Percentiles rank a stretch among this genome's conserved stretches.
Conservation (phyloP, 2,888 invertebrate species). For the Perizoma affinitatum region DNA sequence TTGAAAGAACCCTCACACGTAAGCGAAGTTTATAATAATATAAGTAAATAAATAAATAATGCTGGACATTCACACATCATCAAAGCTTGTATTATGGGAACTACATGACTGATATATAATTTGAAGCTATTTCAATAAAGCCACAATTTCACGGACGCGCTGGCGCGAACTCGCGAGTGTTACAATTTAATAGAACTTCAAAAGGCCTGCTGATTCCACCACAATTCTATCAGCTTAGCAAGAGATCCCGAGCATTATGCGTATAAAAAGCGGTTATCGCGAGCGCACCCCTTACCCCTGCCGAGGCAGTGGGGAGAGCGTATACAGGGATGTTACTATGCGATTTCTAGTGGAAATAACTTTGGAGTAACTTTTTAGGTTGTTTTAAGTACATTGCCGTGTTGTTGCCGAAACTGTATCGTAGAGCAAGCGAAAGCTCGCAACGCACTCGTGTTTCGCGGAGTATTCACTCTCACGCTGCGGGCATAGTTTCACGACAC, state of each 20-base stretch:
- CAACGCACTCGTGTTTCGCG: constrained; percentile 39
- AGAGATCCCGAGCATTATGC: constrained; percentile 80
- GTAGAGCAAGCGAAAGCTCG: constrained; percentile 43
- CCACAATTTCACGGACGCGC: constrained; percentile 80
- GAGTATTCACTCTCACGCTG: constrained; percentile 25
- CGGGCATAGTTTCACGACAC: constrained; percentile 38
- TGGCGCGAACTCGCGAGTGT: constrained; percentile 79
- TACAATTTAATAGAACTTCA: constrained; percentile 84
- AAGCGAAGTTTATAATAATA: constrained; percentile 47
- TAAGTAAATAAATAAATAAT: no score
- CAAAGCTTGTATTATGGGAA: no score
- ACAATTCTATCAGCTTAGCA: constrained; percentile 84
- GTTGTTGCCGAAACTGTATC: constrained; percentile 49
- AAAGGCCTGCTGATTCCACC: constrained; percentile 81
- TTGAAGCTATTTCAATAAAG: constrained; percentile 76
- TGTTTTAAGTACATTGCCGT: constrained; percentile 67
- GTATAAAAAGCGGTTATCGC: constrained; percentile 83
- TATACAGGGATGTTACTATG: constrained; percentile 50
- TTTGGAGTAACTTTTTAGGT: constrained; percentile 61
- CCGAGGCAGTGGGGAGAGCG: constrained; percentile 37
- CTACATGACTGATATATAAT: constrained; percentile 60
- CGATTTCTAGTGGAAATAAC: constrained; percentile 53
- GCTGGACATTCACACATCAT: no score
- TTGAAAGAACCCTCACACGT: constrained; percentile 36
- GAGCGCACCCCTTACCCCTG: constrained; percentile 35